phyloP scores from a whole-genome alignment of 1,140 invertebrate genomes.

The Condylostylus longicornis region DNA sequence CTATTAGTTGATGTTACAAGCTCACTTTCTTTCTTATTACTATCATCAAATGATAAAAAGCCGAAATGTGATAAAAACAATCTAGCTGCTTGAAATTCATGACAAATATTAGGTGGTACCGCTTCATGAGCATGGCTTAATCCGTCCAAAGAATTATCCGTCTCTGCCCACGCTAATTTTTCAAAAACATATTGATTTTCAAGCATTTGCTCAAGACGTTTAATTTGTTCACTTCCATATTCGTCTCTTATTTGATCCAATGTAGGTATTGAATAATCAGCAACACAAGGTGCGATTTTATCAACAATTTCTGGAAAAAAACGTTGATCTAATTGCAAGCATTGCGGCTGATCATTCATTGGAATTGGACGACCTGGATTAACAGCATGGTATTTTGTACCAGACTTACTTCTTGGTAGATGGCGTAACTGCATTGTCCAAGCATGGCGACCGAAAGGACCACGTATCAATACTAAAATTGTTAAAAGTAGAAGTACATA shows the following conservation, averaged over 20 bases:
- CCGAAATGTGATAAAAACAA: constrained; percentile 90
- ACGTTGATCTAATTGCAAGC: constrained; percentile 44
- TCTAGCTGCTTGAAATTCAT: constrained; percentile 87
- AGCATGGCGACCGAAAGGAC: constrained; percentile 82
- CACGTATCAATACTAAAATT: constrained; percentile 60
- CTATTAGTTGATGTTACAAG: constrained; percentile 35
- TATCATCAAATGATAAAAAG: constrained; percentile 63
- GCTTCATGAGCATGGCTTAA: constrained; percentile 47
- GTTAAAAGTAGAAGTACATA: not conserved
- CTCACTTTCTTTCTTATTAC: constrained; percentile 24
- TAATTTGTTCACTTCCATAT: constrained; percentile 35
- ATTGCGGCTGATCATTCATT: constrained; percentile 48
- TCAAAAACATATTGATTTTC: constrained; percentile 34
- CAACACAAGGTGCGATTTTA: constrained; percentile 56
- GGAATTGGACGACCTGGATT: constrained; percentile 67
- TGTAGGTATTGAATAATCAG: constrained; percentile 55
- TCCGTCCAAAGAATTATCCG: constrained; percentile 27
- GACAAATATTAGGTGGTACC: constrained; percentile 61
- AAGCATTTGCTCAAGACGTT: constrained; percentile 38
- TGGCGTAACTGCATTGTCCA: constrained; percentile 85
- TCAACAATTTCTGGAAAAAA: constrained; percentile 75
- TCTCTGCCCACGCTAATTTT: constrained; percentile 30
- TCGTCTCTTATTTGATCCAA: constrained; percentile 46
- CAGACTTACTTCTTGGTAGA: constrained; percentile 61
- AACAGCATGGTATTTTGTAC: constrained; percentile 47